Evolutionary conservation across 1,140 invertebrate species (phyloP).

Genomic region (Xylocopa sonorina): DNA sequence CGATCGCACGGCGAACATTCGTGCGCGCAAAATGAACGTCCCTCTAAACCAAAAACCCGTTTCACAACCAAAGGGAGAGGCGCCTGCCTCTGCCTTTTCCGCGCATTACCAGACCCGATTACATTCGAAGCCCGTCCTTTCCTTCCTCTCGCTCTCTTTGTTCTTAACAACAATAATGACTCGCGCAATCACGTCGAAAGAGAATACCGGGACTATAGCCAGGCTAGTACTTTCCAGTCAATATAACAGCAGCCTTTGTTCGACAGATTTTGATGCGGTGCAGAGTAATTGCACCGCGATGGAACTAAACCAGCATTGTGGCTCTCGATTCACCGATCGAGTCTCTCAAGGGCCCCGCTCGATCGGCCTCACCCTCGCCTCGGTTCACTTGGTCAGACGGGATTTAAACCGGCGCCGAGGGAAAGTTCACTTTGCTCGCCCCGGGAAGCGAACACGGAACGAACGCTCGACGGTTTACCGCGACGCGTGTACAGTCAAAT

Average conservation of each 20-base stretch:
- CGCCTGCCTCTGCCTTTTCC: too few relatives aligned
- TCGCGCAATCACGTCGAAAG: background rate
- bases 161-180: slow-evolving; percentile 4
- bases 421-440: background rate
- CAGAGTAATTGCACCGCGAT: background rate
- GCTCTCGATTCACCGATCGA: background rate
- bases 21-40: slow-evolving; percentile 34
- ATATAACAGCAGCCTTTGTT: background rate
- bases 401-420: background rate
- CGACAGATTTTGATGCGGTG: slow-evolving; percentile 2
- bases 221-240: slow-evolving; percentile 6
- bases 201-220: background rate
- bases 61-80: too few relatives aligned
- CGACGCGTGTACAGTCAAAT: background rate
- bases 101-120: too few relatives aligned
- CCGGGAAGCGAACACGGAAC: background rate
- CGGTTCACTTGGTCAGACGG: background rate
- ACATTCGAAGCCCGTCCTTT: background rate
- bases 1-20: background rate
- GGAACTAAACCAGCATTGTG: background rate
- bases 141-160: background rate
- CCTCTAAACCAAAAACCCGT: background rate
- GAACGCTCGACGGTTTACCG: background rate
- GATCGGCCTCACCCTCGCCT: too few relatives aligned
- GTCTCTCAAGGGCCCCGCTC: background rate